Base-by-base conservation (phyloP, 1,140 invertebrate species). In the Tetramorium alpestre region DNA sequence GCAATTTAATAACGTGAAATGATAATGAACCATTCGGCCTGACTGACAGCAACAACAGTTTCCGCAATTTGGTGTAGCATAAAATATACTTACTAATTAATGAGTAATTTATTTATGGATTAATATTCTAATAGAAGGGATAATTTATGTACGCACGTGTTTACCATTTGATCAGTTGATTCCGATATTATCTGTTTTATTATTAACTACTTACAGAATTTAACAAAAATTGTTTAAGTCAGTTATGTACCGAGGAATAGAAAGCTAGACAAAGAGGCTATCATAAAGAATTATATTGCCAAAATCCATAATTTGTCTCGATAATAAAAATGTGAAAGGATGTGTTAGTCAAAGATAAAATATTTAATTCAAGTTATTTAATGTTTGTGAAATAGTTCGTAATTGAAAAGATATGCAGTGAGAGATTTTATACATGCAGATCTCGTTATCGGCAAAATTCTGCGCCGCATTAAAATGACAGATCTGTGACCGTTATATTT, bases 81-180 rank as follows among this genome's bases (percentile, higher is more conserved):
- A 84, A 75, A 73, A 75, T 75, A 84, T 84, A 84, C 67, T 82
- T 60, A 82, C n/a, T 75, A 84, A 84, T 84, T 84, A 84, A 75
- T 60, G 69, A 84, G 41, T 84, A 84, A 84, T 73, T 84, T 73
- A 60, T 84, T 73, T 84, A 75, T 75, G 22, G 69, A 84, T 75
- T 84, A 75, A 84, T 84, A 84, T 75, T 75, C 73, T 84, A 84
- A 84, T 84, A 75, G 56, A 41, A 58, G 58, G 69, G 54, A 60
- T 84, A 84, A 75, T 75, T 84, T 73, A 84, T 47, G 28, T 28
- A 84, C 58, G 28, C n/a, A 18, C 33, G 7, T n/a, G 51, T 82
- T 82, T 82, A 60, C 51, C 44, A 69, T 80, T 80, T 69, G 77
- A 80, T 80, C 62, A 60, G 69, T 84, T 84, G 69, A 84, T 84